These are phyloP conservation scores for Rhizomys pruinosus DNA, from an alignment of 2,113 vertebrate species.

Conservation along the genomic window DNA sequence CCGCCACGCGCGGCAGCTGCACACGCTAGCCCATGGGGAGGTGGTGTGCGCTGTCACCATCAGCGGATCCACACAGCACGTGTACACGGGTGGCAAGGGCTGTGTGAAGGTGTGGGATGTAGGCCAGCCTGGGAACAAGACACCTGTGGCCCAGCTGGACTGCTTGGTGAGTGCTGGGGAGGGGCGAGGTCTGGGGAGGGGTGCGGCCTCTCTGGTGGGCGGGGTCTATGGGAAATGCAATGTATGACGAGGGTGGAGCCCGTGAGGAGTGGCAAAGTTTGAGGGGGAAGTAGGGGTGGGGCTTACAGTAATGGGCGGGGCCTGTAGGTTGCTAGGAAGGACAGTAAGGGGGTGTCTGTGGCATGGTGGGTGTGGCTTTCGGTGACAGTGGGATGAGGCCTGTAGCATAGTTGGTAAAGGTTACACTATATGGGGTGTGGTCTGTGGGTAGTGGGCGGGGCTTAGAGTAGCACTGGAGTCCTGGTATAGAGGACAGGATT, in stretches of 20 bases:
- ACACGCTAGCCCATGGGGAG: conserved; percentile 93
- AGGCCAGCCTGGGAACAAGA: conserved; percentile 93
- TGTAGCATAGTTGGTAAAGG: no score
- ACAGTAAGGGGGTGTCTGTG: no score
- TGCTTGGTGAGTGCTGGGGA: conserved; percentile 78
- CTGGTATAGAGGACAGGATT: no score
- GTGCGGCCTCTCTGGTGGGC: no score
- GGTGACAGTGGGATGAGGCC: not conserved
- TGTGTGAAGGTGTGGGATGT: conserved; percentile 97
- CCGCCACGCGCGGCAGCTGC: conserved; percentile 76
- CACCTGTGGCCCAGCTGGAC: conserved; percentile 81
- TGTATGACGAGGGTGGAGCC: no score
- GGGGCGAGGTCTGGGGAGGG: not conserved
- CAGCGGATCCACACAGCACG: conserved; percentile 92
- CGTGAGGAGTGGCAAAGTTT: no score
- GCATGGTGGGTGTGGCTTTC: not conserved
- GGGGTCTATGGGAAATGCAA: no score
- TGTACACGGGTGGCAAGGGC: conserved; percentile 90
- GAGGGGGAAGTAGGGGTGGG: no score
- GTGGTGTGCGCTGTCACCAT: conserved; percentile 95
- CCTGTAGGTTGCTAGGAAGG: not conserved
- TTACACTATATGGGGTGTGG: not conserved
- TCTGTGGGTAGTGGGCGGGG: not conserved
- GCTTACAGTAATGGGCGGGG: not conserved
- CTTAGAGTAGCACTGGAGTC: no score